Evolutionary conservation across 2,113 vertebrate genomes (phyloP).

Genomic region (Delphinus delphis): DNA sequence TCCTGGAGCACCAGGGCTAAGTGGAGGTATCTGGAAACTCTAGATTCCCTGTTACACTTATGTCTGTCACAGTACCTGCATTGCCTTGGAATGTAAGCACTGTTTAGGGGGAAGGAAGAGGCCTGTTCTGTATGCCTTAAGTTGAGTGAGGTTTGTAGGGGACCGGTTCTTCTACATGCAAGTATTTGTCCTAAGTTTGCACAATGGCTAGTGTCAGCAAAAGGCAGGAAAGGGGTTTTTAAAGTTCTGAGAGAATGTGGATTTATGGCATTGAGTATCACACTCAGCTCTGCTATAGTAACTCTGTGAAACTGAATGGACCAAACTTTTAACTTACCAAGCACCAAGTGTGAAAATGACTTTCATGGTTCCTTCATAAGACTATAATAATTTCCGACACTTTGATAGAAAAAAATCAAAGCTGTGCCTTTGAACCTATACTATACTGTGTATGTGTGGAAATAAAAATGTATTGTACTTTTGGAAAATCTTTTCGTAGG

Average conservation of each 20-base stretch:
- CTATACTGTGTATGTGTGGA: conserved; percentile 87
- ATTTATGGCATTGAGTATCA: conserved; percentile 69
- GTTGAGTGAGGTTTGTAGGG: conserved; percentile 79
- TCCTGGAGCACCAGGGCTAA: conserved; percentile 55
- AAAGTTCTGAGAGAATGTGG: conserved; percentile 70
- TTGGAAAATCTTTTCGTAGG: conserved; percentile 86
- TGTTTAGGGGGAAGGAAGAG: conserved; percentile 55
- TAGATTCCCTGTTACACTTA: not conserved
- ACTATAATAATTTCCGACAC: conserved; percentile 80
- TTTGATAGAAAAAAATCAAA: conserved; percentile 85
- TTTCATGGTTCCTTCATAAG: conserved; percentile 78
- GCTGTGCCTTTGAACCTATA: conserved; percentile 89
- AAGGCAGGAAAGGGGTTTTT: conserved; percentile 72
- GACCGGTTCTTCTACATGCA: conserved; percentile 67
- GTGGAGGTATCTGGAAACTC: not conserved
- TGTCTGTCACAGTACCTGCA: not conserved
- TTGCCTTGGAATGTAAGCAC: conserved; percentile 60
- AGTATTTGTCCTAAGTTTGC: conserved; percentile 85
- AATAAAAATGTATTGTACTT: conserved; percentile 87
- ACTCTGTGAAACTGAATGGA: conserved; percentile 56
- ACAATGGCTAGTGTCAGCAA: conserved; percentile 76
- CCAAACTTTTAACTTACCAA: conserved; percentile 71
- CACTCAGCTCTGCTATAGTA: conserved; percentile 52
- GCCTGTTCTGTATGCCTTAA: conserved; percentile 84
- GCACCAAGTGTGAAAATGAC: conserved; percentile 78